phyloP scores from a whole-genome alignment of 2,888 invertebrate species.

The Tineola bisselliella region DNA sequence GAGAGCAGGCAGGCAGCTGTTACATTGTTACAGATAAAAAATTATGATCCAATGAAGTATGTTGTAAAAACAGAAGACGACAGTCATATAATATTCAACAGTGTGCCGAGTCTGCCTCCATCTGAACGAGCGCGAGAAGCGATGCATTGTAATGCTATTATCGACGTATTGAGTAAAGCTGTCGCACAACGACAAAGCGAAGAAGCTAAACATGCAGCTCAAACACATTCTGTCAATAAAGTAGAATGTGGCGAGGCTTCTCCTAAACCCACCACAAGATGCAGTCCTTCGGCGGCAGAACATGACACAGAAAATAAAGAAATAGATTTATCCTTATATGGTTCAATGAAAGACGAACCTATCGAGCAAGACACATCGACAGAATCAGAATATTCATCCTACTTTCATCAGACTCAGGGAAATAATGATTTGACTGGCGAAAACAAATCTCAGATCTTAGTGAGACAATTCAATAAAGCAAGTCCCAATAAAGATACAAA shows the following conservation, averaged over 20 bases:
- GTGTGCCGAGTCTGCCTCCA: constrained; percentile 65
- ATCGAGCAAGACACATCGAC: constrained; percentile 31
- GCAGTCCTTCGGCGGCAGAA: constrained; percentile 26
- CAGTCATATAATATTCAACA: constrained; percentile 69
- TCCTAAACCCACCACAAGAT: neutral
- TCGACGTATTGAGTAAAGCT: constrained; percentile 63
- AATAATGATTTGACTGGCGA: constrained; percentile 43
- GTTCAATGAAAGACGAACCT: constrained; percentile 48
- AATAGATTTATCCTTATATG: constrained; percentile 58
- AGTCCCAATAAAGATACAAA: constrained; percentile 54
- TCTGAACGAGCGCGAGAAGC: constrained; percentile 63
- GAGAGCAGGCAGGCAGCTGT: constrained; percentile 64
- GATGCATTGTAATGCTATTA: constrained; percentile 63
- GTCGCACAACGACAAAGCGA: constrained; percentile 62
- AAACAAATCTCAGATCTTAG: constrained; percentile 47
- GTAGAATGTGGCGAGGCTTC: constrained; percentile 39
- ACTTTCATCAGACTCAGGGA: constrained; percentile 29
- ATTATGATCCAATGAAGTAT: constrained; percentile 62
- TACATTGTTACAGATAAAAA: constrained; percentile 60
- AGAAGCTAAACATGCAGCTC: constrained; percentile 45
- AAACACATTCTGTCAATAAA: constrained; percentile 44
- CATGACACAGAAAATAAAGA: constrained; percentile 55
- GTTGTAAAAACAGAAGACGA: constrained; percentile 51
- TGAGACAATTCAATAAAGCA: constrained; percentile 32
- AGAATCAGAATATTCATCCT: constrained; percentile 33